Evolutionary conservation across 2,888 invertebrate species (phyloP).

Genomic region (Ectemnius lituratus): DNA sequence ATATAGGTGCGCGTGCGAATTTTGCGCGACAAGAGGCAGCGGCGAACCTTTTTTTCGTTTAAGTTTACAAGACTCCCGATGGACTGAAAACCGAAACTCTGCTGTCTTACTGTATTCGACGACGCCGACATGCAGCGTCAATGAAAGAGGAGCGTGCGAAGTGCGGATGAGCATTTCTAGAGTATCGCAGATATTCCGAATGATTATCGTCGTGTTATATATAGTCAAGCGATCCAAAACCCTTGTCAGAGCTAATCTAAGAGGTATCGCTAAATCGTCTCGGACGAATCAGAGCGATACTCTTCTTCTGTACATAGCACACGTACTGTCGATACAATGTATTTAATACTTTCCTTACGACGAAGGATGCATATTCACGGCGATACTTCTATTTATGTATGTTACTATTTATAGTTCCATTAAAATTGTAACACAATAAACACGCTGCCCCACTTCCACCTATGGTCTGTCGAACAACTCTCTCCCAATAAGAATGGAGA

Average conservation of each 20-base stretch:
- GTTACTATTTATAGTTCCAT: constrained; percentile 66
- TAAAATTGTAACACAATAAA: constrained; percentile 55
- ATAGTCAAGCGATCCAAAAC: too few relatives aligned
- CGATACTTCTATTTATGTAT: constrained; percentile 67
- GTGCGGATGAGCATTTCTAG: too few relatives aligned
- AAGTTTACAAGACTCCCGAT: constrained; percentile 1
- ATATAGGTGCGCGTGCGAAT: too few relatives aligned
- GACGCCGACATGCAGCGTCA: too few relatives aligned
- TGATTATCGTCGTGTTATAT: too few relatives aligned
- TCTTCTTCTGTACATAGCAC: constrained; percentile 64
- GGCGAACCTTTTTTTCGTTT: too few relatives aligned
- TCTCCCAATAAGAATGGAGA: too few relatives aligned
- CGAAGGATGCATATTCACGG: constrained; percentile 48
- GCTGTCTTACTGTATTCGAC: too few relatives aligned
- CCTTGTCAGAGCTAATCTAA: neutral
- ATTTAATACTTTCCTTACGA: constrained; percentile 62
- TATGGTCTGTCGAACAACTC: too few relatives aligned
- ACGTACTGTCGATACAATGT: constrained; percentile 63
- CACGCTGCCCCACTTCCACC: neutral
- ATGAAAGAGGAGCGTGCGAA: too few relatives aligned
- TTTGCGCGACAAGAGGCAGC: too few relatives aligned
- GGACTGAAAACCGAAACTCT: constrained; percentile 2
- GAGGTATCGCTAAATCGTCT: neutral
- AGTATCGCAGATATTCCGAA: too few relatives aligned
- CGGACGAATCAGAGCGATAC: neutral